These are phyloP conservation scores for Chaetorhynchus papuensis DNA, from an alignment of 2,113 vertebrate species.

Conservation along the genomic window DNA sequence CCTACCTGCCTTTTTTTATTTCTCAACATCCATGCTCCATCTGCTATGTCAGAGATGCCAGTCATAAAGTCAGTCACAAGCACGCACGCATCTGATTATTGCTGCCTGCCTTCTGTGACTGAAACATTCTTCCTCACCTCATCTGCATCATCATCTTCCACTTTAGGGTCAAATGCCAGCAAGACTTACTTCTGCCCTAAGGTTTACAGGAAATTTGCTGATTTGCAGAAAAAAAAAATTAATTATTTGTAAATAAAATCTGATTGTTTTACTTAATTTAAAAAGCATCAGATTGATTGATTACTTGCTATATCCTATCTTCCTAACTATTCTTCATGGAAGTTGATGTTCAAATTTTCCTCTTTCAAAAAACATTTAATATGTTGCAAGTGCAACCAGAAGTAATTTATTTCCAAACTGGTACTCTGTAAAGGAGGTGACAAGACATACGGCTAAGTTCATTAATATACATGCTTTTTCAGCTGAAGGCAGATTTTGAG, in stretches of 20 bases:
- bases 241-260: neutral
- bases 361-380: neutral
- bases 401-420: neutral
- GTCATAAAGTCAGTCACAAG: neutral
- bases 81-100: neutral
- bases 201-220: neutral
- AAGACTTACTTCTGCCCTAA: neutral
- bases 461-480: neutral
- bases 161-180: neutral
- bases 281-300: neutral
- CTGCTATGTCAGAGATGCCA: neutral
- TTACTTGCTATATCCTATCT: neutral
- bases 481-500: neutral
- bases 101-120: neutral
- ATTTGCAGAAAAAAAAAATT: neutral
- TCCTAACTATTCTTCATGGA: neutral
- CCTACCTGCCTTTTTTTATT: neutral
- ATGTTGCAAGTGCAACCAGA: neutral
- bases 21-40: neutral
- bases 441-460: neutral
- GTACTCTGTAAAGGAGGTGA: neutral
- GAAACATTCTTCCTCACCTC: neutral
- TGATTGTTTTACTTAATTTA: neutral
- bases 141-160: neutral
- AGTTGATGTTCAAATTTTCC: neutral